Percentiles rank a stretch among this genome's conserved stretches.
Conservation (phyloP, 2,797 vertebrate genomes). For the Semotilus atromaculatus region DNA sequence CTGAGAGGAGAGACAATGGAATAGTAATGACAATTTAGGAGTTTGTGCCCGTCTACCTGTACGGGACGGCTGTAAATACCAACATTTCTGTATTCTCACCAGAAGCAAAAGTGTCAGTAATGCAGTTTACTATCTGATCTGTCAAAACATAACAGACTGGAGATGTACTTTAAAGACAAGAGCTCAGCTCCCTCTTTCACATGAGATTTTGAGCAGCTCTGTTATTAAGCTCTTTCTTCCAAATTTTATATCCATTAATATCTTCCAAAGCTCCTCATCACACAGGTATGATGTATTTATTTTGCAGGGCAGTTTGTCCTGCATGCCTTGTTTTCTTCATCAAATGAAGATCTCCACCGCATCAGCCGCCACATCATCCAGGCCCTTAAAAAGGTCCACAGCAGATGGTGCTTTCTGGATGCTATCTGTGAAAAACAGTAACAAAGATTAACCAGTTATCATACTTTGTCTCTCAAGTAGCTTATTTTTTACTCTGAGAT, state of each 20-base stretch:
- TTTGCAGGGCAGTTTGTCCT: not conserved
- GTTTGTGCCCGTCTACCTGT: not conserved
- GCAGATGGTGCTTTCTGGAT: constrained; percentile 63
- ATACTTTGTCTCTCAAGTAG: not conserved
- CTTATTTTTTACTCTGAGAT: not conserved
- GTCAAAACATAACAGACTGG: not conserved
- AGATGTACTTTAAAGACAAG: constrained; percentile 41
- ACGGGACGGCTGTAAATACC: not conserved
- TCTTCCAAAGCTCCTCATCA: constrained; percentile 62
- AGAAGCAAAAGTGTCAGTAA: not conserved
- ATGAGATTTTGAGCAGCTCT: constrained; percentile 57
- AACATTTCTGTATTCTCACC: not conserved
- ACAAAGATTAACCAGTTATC: constrained; percentile 39
- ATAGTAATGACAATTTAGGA: constrained; percentile 35
- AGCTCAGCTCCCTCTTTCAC: constrained; percentile 73
- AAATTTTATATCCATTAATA: too few species aligned
- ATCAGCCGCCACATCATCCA: constrained; percentile 76
- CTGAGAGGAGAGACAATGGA: constrained; percentile 30
- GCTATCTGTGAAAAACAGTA: constrained; percentile 64
- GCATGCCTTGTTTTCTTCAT: constrained; percentile 49
- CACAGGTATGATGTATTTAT: constrained; percentile 3
- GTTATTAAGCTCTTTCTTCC: constrained; percentile 59
- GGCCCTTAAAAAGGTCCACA: constrained; percentile 71
- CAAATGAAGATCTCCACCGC: constrained; percentile 85
- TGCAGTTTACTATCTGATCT: not conserved